Evolutionary conservation across 2,113 vertebrate genomes (phyloP).

Genomic region (Scophthalmus maximus): DNA sequence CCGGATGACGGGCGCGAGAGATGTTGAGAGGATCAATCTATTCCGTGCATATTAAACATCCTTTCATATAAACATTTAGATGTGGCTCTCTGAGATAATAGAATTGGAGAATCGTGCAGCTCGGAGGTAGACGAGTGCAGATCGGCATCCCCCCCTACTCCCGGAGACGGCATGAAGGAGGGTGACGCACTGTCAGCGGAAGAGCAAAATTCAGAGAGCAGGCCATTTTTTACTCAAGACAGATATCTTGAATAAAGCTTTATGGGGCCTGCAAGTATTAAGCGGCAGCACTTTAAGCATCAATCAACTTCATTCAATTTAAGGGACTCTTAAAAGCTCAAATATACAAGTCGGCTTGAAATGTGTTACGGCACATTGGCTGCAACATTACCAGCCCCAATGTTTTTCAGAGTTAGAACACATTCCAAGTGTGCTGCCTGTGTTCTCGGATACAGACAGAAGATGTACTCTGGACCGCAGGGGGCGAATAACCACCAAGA

Average conservation of each 20-base stretch:
- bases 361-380: not conserved
- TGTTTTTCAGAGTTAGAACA: not conserved
- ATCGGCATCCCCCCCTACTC: not conserved
- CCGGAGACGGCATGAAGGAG: not conserved
- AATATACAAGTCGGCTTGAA: slow-evolving; percentile 3
- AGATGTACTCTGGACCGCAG: not conserved
- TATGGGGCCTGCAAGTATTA: not conserved
- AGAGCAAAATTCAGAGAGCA: slow-evolving; percentile 16
- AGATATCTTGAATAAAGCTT: slow-evolving; percentile 5
- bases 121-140: not conserved
- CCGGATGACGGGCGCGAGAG: not conserved
- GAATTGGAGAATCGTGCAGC: not conserved
- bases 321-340: slow-evolving; percentile 10
- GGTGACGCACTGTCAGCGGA: slow-evolving; percentile 16
- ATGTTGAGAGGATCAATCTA: not conserved
- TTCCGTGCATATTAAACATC: not conserved
- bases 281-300: not conserved
- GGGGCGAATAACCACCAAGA: not conserved
- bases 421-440: no score
- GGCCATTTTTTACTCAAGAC: slow-evolving; percentile 14
- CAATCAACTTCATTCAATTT: slow-evolving; percentile 13
- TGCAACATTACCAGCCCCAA: not conserved
- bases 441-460: not conserved
- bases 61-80: no score
- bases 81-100: not conserved